Evolutionary conservation across 2,113 vertebrate species (phyloP), one percentile per base, ranked within the genome.

Genomic region (Erinaceus europaeus): DNA sequence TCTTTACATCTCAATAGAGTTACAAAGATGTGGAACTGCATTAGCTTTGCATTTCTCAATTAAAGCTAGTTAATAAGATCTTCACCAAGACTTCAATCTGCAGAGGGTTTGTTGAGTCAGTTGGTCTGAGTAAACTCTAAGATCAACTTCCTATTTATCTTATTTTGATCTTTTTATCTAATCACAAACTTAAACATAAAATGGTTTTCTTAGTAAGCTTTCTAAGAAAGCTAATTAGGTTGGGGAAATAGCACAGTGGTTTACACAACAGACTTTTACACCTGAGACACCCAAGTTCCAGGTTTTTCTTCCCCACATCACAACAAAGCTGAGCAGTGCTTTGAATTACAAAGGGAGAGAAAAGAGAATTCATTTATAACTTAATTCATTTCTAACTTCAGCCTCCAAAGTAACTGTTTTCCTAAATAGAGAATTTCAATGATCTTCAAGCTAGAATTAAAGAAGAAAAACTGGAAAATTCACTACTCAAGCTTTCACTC

Each of bases 41-140:
- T 53, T 77, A 52, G n/a, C 65, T 83, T 91, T 85, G 40, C 52
- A 20, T 79, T 92, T 15, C 76, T 27, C 34, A 12, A 65, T 69
- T 40, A 74, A 53, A 14, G 65, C 68, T 50, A 17, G 42, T 68
- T 77, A 76, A 13, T 40, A 67, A 85, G 36, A 48, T 42, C 23
- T 82, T 34, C 4, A 23, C 62, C n/a, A 77, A 36, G 34, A n/a
- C 52, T 64, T 77, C 44, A 68, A 0, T 62, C 69, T 64, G 46
- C 18, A 68, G 15, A 84, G 18, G 15, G 9, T 53, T 86, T 83
- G 67, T 57, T 46, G 20, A 78, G 62, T 67, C 13, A 61, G 72
- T n/a, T 57, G 38, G 50, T 65, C 27, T 71, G 21, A 59, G 59
- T 65, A 20, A 83, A 88, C 79, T 82, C 62, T 46, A 78, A 52